Evolutionary conservation across 2,888 invertebrate genomes (phyloP).

Genomic region (Halocaridina rubra): DNA sequence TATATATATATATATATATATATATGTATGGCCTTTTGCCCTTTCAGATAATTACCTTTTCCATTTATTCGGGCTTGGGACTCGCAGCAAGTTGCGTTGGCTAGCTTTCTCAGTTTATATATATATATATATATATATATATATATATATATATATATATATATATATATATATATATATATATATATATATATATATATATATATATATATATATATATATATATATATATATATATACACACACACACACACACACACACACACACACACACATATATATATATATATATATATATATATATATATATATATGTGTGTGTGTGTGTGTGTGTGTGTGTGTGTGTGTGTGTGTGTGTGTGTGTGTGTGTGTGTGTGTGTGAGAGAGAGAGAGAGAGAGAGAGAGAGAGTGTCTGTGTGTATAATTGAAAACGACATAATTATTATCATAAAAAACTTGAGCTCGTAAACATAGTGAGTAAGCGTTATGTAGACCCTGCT

Average conservation of each 20-base stretch:
- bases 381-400: no score
- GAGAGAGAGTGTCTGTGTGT: no score
- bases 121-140: no score
- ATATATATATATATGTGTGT: not conserved
- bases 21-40: constrained; percentile 22
- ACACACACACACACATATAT: constrained; percentile 4
- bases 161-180: not conserved
- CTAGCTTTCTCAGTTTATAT: no score
- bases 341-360: constrained; percentile 12
- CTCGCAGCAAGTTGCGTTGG: no score
- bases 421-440: no score
- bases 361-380: not conserved
- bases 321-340: not conserved
- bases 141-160: not conserved
- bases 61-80: no score
- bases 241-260: not conserved
- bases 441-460: no score
- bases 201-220: not conserved
- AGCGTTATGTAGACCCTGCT: no score
- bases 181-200: not conserved
- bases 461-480: no score
- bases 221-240: constrained; percentile 5
- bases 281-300: not conserved
- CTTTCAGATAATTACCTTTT: no score
- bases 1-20: constrained; percentile 16